phyloP scores from a whole-genome alignment of 2,797 vertebrate genomes.

The Eulemur mongoz region DNA sequence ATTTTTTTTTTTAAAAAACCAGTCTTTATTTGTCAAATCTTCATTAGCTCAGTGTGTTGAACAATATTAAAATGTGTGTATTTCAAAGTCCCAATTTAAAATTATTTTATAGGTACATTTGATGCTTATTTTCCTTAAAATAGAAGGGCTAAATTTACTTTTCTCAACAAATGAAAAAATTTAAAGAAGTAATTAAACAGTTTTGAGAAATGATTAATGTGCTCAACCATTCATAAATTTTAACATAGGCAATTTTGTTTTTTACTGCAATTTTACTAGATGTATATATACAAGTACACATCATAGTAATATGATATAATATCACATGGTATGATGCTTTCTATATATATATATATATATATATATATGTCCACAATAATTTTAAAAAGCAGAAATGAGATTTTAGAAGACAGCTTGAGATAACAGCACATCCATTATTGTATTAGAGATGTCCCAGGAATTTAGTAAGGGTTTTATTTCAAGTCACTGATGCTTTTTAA shows the following conservation, averaged over 20 bases:
- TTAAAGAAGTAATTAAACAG: neutral
- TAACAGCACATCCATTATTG: neutral
- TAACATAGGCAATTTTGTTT: conserved; percentile 11
- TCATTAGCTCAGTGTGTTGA: conserved; percentile 23
- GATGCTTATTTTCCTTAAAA: conserved; percentile 30
- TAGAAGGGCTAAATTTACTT: conserved; percentile 23
- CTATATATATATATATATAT: neutral
- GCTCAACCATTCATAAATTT: conserved; percentile 20
- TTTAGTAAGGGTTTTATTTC: neutral
- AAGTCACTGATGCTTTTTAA: neutral
- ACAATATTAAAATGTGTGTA: neutral
- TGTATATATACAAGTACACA: neutral
- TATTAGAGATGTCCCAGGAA: neutral
- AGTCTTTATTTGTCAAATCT: conserved; percentile 30
- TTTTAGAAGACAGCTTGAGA: neutral
- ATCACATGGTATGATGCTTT: neutral
- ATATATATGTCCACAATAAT: neutral
- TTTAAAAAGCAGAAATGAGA: neutral
- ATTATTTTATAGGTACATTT: neutral
- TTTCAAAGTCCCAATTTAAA: conserved; percentile 14
- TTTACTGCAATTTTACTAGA: neutral
- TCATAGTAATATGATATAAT: neutral
- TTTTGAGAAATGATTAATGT: neutral
- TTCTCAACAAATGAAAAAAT: conserved; percentile 14
- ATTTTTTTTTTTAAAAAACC: neutral